A percentile compares a stretch with the other conserved stretches of the same genome.
Conservation (phyloP, 2,797 vertebrate genomes). For the Anas bernieri region DNA sequence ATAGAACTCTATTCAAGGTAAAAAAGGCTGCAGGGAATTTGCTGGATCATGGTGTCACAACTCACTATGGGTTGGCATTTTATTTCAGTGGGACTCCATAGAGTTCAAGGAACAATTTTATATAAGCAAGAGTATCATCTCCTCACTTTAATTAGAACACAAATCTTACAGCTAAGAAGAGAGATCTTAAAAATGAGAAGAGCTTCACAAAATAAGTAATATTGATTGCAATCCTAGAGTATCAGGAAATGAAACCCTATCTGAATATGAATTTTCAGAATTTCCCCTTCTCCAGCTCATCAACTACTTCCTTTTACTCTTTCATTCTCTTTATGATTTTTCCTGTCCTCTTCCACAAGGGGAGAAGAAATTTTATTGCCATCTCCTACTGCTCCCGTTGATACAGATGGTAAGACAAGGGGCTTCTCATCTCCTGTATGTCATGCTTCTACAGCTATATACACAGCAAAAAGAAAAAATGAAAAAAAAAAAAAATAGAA, state of each 20-base stretch:
- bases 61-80: neutral
- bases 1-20: constrained; percentile 3
- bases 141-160: neutral
- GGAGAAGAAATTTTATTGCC: neutral
- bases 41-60: neutral
- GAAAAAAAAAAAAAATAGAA: neutral
- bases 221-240: neutral
- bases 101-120: neutral
- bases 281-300: neutral
- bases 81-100: neutral
- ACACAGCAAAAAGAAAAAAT: neutral
- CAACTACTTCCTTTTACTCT: neutral
- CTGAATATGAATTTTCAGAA: neutral
- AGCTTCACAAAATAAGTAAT: neutral
- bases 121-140: neutral
- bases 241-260: neutral
- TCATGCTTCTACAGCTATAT: neutral
- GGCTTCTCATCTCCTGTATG: neutral
- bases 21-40: neutral
- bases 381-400: neutral
- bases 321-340: neutral
- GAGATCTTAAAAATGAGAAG: neutral
- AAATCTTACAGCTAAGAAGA: neutral
- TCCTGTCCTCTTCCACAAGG: neutral
- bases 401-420: neutral